Evolutionary conservation across 2,888 invertebrate genomes (phyloP), one percentile per base, ranked within the genome.

Genomic region (Cataglyphis rosenhaueri): DNA sequence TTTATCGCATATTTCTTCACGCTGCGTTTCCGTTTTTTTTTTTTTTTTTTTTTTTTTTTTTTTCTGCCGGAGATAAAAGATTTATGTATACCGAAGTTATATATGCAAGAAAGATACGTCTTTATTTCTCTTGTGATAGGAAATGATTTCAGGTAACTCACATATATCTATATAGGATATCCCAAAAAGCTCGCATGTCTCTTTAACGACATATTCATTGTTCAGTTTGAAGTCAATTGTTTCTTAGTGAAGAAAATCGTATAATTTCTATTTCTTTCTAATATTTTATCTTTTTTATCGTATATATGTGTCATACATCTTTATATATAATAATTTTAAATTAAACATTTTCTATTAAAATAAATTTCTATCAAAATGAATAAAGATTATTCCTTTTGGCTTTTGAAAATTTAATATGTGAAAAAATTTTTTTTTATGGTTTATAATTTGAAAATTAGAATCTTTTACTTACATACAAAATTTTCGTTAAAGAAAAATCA

Each of bases 1-100:
- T 73, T 29, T 59, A 73, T 73, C 73, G n/a, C 25, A 6, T 41
- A n/a, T 41, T 61, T 59, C 41, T 61, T 44, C 59, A 73, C 73
- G 29, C 61, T 61, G 73, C 41, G 59, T 73, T 61, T 73, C 59
- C 73, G 59, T 61, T 68, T 68, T 29, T 29, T 29, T 29, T 29
- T 29, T 29, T 29, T 25, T 61, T 68, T 68, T 25, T 25, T 25
- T 25, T 25, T 25, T 25, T 29, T 29, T 29, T 29, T 29, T 29
- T 73, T 73, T 41, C 44, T 15, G 73, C 44, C 41, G 15, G 29
- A 59, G 59, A 73, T 73, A 61, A 73, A 44, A 73, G 41, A 44
- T 29, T 57, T 52, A 52, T 52, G 52, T 29, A 25, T 8, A 18
- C 3, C 57, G 59, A 8, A n/a, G 18, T 12, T 57, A 38, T 8